A percentile compares a stretch with the other conserved stretches of the same genome.
phyloP scores from a whole-genome alignment of 2,797 vertebrate species.

The Sarcophilus harrisii region DNA sequence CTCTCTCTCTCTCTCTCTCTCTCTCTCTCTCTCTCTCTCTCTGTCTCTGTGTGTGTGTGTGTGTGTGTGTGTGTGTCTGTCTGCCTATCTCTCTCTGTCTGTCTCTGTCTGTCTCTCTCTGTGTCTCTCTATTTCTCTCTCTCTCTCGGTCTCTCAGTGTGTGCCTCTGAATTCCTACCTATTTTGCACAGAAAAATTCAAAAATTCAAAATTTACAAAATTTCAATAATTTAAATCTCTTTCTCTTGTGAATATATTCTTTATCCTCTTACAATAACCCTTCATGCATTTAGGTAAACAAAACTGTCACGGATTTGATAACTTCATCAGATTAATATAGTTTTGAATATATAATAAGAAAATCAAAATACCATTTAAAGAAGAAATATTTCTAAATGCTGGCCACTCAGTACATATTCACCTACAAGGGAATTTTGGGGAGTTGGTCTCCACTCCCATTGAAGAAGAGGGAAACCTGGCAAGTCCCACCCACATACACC shows the following conservation, averaged over 20 bases:
- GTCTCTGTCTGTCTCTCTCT: background rate
- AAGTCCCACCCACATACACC: background rate
- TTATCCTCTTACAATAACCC: background rate
- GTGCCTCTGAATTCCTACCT: background rate
- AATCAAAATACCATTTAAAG: background rate
- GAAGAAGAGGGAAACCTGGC: background rate
- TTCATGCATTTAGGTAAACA: background rate
- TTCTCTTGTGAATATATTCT: background rate
- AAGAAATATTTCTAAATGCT: background rate
- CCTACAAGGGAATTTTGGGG: background rate
- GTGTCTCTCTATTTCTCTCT: background rate
- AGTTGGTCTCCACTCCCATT: background rate
- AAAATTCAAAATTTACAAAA: background rate
- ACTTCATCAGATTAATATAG: background rate
- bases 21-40: background rate
- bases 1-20: background rate
- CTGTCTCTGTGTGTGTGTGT: too few species aligned
- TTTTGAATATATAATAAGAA: background rate
- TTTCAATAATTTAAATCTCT: background rate
- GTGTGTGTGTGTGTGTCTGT: too few species aligned
- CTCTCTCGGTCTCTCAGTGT: background rate
- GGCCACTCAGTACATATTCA: background rate
- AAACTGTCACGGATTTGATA: background rate
- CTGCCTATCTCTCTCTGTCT: background rate
- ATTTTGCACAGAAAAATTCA: background rate